Conservation (phyloP, 2,113 vertebrate genomes). For the Struthio camelus region DNA sequence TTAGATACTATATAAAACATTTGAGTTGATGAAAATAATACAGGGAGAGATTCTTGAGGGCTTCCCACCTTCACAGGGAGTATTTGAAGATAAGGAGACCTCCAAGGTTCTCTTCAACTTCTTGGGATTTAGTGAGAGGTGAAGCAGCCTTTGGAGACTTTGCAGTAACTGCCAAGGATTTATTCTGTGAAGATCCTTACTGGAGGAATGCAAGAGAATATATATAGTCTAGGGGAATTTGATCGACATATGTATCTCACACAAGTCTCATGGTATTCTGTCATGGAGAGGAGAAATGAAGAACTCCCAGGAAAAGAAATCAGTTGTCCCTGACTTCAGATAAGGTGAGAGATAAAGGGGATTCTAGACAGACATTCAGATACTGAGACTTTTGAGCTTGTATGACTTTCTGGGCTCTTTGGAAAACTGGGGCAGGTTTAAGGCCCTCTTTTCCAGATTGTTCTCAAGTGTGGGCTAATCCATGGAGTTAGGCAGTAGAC, state of each 20-base stretch:
- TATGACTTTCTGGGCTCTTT: neutral
- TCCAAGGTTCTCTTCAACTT: neutral
- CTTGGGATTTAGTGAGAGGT: neutral
- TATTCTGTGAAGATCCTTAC: neutral
- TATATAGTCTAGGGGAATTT: neutral
- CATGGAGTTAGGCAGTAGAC: fast-evolving
- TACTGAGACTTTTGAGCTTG: neutral
- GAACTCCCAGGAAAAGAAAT: neutral
- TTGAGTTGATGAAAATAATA: neutral
- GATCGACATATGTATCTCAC: neutral
- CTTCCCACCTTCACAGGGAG: neutral
- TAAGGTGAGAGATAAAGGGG: neutral
- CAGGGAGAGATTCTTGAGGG: neutral
- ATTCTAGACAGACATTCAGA: neutral
- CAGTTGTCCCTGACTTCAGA: neutral
- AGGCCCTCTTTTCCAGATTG: neutral
- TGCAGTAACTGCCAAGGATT: neutral
- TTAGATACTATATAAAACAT: neutral
- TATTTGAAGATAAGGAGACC: neutral
- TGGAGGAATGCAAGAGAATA: neutral
- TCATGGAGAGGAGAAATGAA: neutral
- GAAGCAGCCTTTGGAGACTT: neutral
- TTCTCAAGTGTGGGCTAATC: neutral
- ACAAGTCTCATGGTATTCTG: fast-evolving
- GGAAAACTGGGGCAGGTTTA: neutral